Evolutionary conservation across 2,113 vertebrate species (phyloP).

Genomic region (Lophochroa leadbeateri): DNA sequence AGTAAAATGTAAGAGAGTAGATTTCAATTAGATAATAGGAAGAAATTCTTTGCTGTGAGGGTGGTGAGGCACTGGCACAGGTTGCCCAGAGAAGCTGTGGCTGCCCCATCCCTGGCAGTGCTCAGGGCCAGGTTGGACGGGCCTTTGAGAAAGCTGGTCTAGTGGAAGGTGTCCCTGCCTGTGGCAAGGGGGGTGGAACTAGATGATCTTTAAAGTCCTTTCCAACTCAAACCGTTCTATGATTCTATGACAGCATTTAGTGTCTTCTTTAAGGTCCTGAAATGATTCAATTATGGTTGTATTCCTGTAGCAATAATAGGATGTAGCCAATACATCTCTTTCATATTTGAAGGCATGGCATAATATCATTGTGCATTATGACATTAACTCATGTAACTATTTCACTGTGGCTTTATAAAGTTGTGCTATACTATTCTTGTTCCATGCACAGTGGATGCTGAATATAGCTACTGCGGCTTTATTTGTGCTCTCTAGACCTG

Average conservation of each 20-base stretch:
- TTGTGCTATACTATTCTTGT: neutral
- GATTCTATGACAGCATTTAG: neutral
- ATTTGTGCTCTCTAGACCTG: neutral
- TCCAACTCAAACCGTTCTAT: no score
- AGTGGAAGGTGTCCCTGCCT: no score
- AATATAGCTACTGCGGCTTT: neutral
- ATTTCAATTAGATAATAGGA: no score
- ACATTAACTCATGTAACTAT: neutral
- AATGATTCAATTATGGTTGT: neutral
- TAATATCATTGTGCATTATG: neutral
- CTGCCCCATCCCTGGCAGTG: no score
- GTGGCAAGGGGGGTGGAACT: no score
- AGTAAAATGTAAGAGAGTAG: no score
- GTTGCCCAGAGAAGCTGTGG: no score
- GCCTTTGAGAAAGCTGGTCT: no score
- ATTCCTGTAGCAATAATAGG: neutral
- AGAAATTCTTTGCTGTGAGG: no score
- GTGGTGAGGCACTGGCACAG: no score
- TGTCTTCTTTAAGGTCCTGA: neutral
- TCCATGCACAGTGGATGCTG: neutral
- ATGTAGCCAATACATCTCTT: fast-evolving
- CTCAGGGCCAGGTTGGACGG: no score
- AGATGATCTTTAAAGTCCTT: no score
- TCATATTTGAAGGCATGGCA: neutral
- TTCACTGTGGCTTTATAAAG: neutral